phyloP scores from a whole-genome alignment of 2,113 vertebrate genomes.

The Epinephelus lanceolatus region DNA sequence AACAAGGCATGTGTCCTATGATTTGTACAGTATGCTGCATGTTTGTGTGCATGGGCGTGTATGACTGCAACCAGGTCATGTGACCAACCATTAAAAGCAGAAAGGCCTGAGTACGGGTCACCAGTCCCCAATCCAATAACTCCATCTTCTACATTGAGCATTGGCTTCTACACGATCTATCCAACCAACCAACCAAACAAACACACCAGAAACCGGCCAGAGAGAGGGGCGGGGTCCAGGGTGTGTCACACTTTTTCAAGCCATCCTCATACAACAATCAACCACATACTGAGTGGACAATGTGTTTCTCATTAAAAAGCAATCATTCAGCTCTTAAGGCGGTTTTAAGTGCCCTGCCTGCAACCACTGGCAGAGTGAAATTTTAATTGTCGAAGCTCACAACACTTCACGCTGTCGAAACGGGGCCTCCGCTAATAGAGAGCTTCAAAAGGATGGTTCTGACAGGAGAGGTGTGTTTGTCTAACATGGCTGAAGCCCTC shows the following conservation, averaged over 20 bases:
- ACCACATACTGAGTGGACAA: constrained; percentile 60
- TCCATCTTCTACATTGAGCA: constrained; percentile 44
- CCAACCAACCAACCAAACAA: constrained; percentile 22
- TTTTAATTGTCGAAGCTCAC: constrained; percentile 47
- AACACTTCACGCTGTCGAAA: constrained; percentile 34
- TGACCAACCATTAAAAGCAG: constrained; percentile 54
- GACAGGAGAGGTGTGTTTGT: constrained; percentile 50
- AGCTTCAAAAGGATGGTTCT: constrained; percentile 41
- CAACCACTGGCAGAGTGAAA: constrained; percentile 33
- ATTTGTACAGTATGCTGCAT: constrained; percentile 9
- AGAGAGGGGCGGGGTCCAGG: neutral
- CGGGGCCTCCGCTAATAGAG: constrained; percentile 16
- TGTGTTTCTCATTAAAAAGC: constrained; percentile 74
- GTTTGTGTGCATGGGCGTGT: constrained; percentile 15
- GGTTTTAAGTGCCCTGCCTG: constrained; percentile 35
- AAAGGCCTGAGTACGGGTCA: constrained; percentile 53
- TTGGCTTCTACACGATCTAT: constrained; percentile 16
- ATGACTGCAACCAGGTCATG: constrained; percentile 63
- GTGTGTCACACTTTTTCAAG: constrained; percentile 32
- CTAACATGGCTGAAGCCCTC: constrained; percentile 29
- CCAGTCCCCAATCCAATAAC: constrained; percentile 74
- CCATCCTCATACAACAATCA: constrained; percentile 49
- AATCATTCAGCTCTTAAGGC: constrained; percentile 48
- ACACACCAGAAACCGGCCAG: constrained; percentile 16
- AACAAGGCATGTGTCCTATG: neutral